phyloP scores from a whole-genome alignment of 2,888 invertebrate genomes.

The Halocaridina rubra region DNA sequence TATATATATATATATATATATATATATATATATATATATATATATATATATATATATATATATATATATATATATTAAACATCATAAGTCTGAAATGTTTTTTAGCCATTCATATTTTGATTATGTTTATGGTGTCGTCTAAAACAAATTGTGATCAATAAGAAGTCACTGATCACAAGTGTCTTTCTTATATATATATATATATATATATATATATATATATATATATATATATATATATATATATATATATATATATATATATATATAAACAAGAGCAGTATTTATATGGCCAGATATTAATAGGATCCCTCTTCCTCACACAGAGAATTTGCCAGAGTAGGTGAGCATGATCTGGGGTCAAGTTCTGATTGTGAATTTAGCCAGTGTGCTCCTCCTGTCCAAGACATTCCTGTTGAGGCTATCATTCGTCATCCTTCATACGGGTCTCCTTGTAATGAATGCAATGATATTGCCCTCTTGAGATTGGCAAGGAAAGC shows the following conservation, averaged over 20 bases:
- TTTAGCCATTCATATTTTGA: neutral
- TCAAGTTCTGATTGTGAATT: conserved; percentile 58
- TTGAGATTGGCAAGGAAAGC: conserved; percentile 21
- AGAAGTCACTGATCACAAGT: too few relatives aligned
- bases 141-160: too few relatives aligned
- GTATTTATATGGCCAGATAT: neutral
- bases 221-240: neutral
- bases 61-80: neutral
- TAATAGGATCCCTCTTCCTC: neutral
- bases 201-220: neutral
- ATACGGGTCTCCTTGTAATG: conserved; percentile 10
- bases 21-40: conserved; percentile 13
- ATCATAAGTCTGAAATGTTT: neutral
- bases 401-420: conserved; percentile 63
- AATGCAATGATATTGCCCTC: conserved; percentile 50
- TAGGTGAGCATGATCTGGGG: conserved; percentile 64
- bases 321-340: conserved; percentile 58
- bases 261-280: neutral
- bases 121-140: neutral
- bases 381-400: conserved; percentile 61
- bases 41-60: conserved; percentile 14
- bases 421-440: conserved; percentile 18
- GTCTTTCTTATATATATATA: neutral
- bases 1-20: conserved; percentile 4
- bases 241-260: neutral